Evolutionary conservation across 2,888 invertebrate genomes (phyloP).

Genomic region (Parascotia fuliginaria): DNA sequence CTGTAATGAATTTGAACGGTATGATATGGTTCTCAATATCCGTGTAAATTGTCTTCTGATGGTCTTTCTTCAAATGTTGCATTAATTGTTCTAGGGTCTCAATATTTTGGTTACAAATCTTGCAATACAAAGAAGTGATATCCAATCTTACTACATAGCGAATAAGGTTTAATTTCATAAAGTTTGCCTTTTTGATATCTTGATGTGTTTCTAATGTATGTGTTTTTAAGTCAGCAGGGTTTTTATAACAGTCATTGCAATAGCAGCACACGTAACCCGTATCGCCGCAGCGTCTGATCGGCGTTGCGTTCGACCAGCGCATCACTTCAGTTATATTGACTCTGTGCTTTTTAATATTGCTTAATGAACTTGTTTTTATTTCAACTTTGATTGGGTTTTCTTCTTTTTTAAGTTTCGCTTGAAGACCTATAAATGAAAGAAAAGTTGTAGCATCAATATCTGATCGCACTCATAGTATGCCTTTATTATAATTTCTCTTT

Average conservation of each 20-base stretch:
- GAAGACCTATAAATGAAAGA: slow-evolving; percentile 7
- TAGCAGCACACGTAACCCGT: slow-evolving; percentile 35
- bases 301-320: slow-evolving; percentile 18
- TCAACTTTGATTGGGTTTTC: neutral
- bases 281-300: slow-evolving; percentile 22
- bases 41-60: slow-evolving; percentile 45
- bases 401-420: neutral
- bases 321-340: slow-evolving; percentile 5
- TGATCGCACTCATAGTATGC: too few relatives aligned
- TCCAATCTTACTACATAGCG: slow-evolving; percentile 54
- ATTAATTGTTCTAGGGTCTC: slow-evolving; percentile 46
- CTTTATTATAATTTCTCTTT: neutral
- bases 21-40: slow-evolving; percentile 57
- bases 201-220: slow-evolving; percentile 41
- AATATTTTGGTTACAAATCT: slow-evolving; percentile 41
- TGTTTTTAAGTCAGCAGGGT: slow-evolving; percentile 10
- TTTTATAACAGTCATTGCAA: neutral
- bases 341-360: slow-evolving; percentile 4
- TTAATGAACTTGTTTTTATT: too few relatives aligned
- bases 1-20: slow-evolving; percentile 51
- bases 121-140: slow-evolving; percentile 54
- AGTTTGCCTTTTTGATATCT: slow-evolving; percentile 47
- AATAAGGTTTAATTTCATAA: slow-evolving; percentile 47
- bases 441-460: neutral
- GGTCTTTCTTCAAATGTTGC: slow-evolving; percentile 44